Conservation (phyloP, 2,888 invertebrate species). For the Drosophila ustulata region DNA sequence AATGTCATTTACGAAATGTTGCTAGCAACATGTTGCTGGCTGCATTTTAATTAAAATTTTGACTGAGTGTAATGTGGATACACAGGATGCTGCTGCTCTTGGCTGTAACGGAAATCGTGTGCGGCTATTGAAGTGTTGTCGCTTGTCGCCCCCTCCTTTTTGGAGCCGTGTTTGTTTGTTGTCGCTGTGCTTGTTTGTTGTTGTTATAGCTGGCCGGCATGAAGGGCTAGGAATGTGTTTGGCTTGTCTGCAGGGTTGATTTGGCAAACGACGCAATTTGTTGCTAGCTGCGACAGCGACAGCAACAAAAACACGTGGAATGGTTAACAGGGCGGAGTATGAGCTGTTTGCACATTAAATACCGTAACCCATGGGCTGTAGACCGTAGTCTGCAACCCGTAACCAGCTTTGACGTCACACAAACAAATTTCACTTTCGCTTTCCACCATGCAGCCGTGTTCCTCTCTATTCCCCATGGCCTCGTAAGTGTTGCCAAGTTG, state of each 20-base stretch:
- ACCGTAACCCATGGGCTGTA: slow-evolving; percentile 73
- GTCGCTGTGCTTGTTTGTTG: slow-evolving; percentile 61
- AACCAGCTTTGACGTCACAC: slow-evolving; percentile 57
- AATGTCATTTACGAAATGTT: slow-evolving; percentile 36
- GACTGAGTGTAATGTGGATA: slow-evolving; percentile 41
- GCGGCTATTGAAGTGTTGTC: slow-evolving; percentile 73
- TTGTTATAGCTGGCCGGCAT: slow-evolving; percentile 23
- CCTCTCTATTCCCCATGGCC: slow-evolving; percentile 56
- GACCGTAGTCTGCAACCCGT: slow-evolving; percentile 65
- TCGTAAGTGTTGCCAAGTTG: slow-evolving; percentile 76
- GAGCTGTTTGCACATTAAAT: slow-evolving; percentile 81
- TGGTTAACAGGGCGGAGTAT: slow-evolving; percentile 46
- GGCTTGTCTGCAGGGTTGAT: slow-evolving; percentile 73
- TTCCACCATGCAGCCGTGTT: slow-evolving; percentile 21
- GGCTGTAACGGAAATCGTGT: slow-evolving; percentile 65
- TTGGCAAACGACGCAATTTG: slow-evolving; percentile 78
- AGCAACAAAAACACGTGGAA: slow-evolving; percentile 49
- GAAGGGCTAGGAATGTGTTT: slow-evolving; percentile 32
- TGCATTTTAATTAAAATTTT: slow-evolving; percentile 70
- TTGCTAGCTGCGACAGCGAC: slow-evolving; percentile 60
- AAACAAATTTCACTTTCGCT: slow-evolving; percentile 46
- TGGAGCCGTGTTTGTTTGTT: slow-evolving; percentile 47
- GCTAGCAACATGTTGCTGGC: slow-evolving; percentile 56
- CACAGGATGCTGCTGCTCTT: slow-evolving; percentile 23
- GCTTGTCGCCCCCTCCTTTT: background rate